Conservation (phyloP, 2,797 vertebrate species). For the Dromococcyx pavoninus region DNA sequence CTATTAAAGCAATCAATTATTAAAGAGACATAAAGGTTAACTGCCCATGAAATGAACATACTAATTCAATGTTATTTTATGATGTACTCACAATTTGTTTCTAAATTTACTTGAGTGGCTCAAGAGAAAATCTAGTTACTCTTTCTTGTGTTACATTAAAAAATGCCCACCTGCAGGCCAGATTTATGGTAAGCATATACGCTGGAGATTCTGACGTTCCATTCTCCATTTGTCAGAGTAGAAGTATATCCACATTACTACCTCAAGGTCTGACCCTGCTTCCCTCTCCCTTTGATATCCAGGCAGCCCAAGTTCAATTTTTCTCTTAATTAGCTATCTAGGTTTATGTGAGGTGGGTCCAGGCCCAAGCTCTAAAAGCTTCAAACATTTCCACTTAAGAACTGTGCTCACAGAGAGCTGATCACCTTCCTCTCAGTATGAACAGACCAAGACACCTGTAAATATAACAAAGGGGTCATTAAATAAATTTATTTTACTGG, state of each 20-base stretch:
- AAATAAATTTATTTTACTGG: neutral
- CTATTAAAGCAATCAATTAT: conserved; percentile 53
- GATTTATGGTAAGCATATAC: neutral
- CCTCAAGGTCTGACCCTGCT: neutral
- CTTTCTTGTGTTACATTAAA: neutral
- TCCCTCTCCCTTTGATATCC: neutral
- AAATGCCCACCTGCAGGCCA: neutral
- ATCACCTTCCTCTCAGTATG: neutral
- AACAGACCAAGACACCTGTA: neutral
- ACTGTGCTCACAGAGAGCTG: neutral
- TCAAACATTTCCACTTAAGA: neutral
- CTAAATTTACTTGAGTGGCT: conserved; percentile 31
- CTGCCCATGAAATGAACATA: conserved; percentile 53
- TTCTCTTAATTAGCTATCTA: neutral
- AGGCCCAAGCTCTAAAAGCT: neutral
- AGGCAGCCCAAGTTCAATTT: neutral
- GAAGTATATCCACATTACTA: neutral
- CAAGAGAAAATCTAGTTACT: neutral
- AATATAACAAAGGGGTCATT: neutral
- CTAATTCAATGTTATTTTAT: conserved; percentile 51
- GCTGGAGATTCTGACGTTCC: neutral
- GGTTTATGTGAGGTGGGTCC: neutral
- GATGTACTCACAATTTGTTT: conserved; percentile 12
- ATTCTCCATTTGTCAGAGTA: neutral
- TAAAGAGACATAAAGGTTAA: conserved; percentile 52